phyloP scores from a whole-genome alignment of 2,888 invertebrate species.

The Eristalinus aeneus region DNA sequence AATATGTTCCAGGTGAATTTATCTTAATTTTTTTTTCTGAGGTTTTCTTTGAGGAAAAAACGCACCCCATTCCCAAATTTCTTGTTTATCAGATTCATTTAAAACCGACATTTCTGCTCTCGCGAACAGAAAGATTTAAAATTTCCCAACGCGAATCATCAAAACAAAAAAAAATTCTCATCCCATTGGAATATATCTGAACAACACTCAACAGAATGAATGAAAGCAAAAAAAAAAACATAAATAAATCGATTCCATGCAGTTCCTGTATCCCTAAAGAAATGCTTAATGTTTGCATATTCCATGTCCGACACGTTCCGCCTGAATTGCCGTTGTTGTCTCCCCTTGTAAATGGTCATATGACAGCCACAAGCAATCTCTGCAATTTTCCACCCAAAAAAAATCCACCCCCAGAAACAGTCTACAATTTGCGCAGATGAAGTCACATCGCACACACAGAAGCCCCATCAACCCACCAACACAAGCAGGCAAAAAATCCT shows the following conservation, averaged over 20 bases:
- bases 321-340: constrained; percentile 3
- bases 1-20: no score
- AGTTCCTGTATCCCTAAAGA: constrained; percentile 15
- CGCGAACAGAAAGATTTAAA: no score
- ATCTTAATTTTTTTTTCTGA: no score
- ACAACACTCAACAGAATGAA: constrained; percentile 2
- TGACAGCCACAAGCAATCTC: background rate
- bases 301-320: constrained; percentile 24
- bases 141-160: background rate
- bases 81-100: no score
- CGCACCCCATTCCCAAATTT: no score
- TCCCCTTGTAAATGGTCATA: background rate
- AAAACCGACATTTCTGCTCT: no score
- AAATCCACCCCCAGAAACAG: constrained; percentile 55
- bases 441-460: constrained; percentile 34
- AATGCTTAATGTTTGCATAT: constrained; percentile 30
- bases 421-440: constrained; percentile 62
- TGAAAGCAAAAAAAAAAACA: background rate
- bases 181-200: background rate
- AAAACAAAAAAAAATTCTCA: background rate
- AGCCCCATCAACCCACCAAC: background rate
- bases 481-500: constrained; percentile 34
- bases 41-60: no score
- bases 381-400: constrained; percentile 1
- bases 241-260: constrained; percentile 26